Evolutionary conservation across 2,113 vertebrate genomes (phyloP), one percentile per base, ranked within the genome.

Genomic region (Microcebus lehilahytsara): DNA sequence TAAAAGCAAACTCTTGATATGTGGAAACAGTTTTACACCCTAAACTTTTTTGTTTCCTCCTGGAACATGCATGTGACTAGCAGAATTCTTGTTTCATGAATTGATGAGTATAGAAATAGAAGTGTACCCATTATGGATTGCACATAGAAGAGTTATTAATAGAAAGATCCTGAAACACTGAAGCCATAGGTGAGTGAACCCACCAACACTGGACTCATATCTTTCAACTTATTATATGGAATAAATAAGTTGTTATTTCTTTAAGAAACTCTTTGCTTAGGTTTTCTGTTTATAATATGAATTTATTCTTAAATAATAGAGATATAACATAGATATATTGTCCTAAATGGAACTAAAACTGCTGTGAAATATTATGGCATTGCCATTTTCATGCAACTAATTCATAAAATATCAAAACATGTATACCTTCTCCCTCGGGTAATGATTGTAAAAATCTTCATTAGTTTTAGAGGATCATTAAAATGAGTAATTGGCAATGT

Each of bases 401-500:
- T 69, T 40, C 5, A n/a, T 66, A 62, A n/a, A 86, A 58, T 86
- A 46, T 25, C 3, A 58, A 67, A 64, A 8, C 10, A 72, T 67
- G 37, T 23, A 42, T 51, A 34, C 1, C 19, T 5, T 62, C 37
- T 95, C n/a, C 16, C 23, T 81, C 1, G 69, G 10, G 3, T 64
- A 20, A 20, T 80, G 27, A 91, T 88, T 88, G 56, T 9, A 32
- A 78, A 91, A 79, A 62, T 56, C 1, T 78, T 7, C 40, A 42
- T 78, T 92, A 72, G 46, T 25, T 75, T 62, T 34, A 93, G 58
- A 85, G 22, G 2, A n/a, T 86, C 25, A 75, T 85, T 96, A 79
- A 46, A 71, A 80, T 92, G 25, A 90, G 84, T 96, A 92, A 92
- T 85, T 97, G 25, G 34, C 19, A 49, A 51, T 40, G 6, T 58